phyloP scores from a whole-genome alignment of 2,797 vertebrate species.

The Cyprinodon diabolis region DNA sequence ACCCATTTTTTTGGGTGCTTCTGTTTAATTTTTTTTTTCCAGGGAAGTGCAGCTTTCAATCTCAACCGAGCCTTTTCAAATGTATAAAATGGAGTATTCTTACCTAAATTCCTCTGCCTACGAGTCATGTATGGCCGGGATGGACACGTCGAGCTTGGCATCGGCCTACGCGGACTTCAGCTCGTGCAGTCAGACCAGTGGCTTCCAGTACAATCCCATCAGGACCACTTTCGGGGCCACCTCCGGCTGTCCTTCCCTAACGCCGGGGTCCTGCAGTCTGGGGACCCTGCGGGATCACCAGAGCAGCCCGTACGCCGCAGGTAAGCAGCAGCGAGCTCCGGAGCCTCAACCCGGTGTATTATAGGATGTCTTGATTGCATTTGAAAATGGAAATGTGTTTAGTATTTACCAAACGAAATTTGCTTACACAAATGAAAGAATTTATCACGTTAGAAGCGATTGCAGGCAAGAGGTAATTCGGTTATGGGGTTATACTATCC shows the following conservation, averaged over 20 bases:
- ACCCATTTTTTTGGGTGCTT: constrained; percentile 69
- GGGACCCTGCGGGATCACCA: constrained; percentile 99
- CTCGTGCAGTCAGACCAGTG: constrained; percentile 99
- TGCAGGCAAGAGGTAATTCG: constrained; percentile 99
- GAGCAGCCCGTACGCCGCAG: constrained; percentile 99
- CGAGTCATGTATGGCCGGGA: constrained; percentile 99
- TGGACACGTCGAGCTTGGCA: constrained; percentile 99
- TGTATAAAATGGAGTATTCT: constrained; percentile 99
- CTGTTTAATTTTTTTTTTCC: constrained; percentile 57
- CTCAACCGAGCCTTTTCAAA: constrained; percentile 95
- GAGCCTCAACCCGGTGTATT: constrained; percentile 86
- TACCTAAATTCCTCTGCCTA: constrained; percentile 99
- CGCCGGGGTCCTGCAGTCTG: constrained; percentile 98
- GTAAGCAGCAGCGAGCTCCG: constrained; percentile 87
- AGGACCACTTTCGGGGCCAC: constrained; percentile 98
- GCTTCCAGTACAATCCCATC: constrained; percentile 99
- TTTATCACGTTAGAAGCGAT: constrained; percentile 99
- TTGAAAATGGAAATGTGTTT: constrained; percentile 99
- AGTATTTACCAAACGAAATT: constrained; percentile 99
- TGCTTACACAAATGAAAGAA: constrained; percentile 99
- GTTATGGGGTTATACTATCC: constrained; percentile 99
- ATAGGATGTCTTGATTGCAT: constrained; percentile 97
- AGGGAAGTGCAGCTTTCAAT: constrained; percentile 79
- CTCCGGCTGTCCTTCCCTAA: constrained; percentile 97
- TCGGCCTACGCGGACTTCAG: constrained; percentile 99